Evolutionary conservation across 2,113 vertebrate species (phyloP), one percentile per base, ranked within the genome.

Genomic region (Phodopus roborovskii): DNA sequence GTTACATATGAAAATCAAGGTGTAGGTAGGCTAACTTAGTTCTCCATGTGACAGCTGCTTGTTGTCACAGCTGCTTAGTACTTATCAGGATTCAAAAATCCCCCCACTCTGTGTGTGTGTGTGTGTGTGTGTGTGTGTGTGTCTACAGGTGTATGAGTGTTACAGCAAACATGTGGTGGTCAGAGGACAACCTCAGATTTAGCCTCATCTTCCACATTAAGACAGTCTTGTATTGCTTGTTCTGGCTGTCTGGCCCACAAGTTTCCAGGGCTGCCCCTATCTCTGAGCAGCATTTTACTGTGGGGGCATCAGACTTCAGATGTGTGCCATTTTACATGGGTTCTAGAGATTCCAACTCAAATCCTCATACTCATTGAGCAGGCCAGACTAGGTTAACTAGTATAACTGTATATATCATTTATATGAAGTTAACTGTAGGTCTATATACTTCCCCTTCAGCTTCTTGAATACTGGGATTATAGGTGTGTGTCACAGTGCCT

Each of bases 1-100:
- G 90, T 84, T 77, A 86, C 73, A 94, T 88, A 91, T 33, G 74
- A 68, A 96, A 9, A 36, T n/a, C 60, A 82, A 90, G 73, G 30
- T 56, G 39, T 68, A 48, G 88, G 68, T 7, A 0, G 7, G 13
- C 26, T 78, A 36, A 48, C 17, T 60, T 60, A 42, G n/a, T 36
- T 9, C 8, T 36, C 70, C n/a, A n/a, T 71, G n/a, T 71, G 68
- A 20, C 70, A 62, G n/a, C 19, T 16, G 33, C 66, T 68, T 26
- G 4, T 26, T 66, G 13, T 83, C 73, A 71, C 36, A 75, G 39
- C 48, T 58, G 30, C 81, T 74, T 48, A 53, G 42, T 24, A 36
- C 30, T 79, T 66, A 86, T 77, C 50, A 73, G n/a, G 36, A 88
- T 88, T 26, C 30, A 36, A 86, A n/a, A n/a, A n/a, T n/a, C n/a